Base-by-base conservation (phyloP, 1,140 invertebrate species). In the Aporrectodea caliginosa region DNA sequence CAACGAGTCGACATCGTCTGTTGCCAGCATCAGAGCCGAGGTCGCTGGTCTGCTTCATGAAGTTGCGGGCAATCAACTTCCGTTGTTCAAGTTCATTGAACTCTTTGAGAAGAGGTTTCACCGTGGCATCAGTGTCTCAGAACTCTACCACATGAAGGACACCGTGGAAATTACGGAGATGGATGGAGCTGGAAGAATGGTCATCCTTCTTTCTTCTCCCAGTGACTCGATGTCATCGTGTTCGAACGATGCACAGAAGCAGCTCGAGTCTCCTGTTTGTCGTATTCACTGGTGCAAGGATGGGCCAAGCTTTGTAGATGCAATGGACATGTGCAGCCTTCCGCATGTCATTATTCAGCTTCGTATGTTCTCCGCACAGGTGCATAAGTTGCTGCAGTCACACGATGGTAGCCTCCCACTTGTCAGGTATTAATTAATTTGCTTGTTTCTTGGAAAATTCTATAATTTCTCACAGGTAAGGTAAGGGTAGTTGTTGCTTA, bases 71-170 rank as follows among this genome's bases (percentile, higher is more conserved):
- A 91, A 93, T 84, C 90, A 91, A 81, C 88, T 96, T 80, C 93
- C 93, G 1, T 90, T 96, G 34, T 94, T 94, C 85, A 94, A 94
- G 87, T 94, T 96, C 83, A 91, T 94, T 77, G 93, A 95, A 87
- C 89, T 95, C 82, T 94, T 93, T 86, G 94, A 95, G 87, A 93
- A 92, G 82, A 91, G 94, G 78, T 95, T 84, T 84, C 91, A 93
- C 86, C 91, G 92, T 70, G 92, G 92, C 0, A 91, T 95, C 29
- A 93, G 92, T 82, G 91, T 94, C 0, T 92, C 93, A 0, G 94
- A 95, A 83, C 88, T 96, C 75, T 93, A 93, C 84, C 92, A 93
- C 85, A 91, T 95, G 90, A 92, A 91, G 82, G 93, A 95, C 83
- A 91, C 93, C 33, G 92, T 94, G 82, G 90, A 90, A n/a, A 92